These are phyloP conservation scores for Calonectris borealis DNA, from an alignment of 2,113 vertebrate species.

Conservation along the genomic window DNA sequence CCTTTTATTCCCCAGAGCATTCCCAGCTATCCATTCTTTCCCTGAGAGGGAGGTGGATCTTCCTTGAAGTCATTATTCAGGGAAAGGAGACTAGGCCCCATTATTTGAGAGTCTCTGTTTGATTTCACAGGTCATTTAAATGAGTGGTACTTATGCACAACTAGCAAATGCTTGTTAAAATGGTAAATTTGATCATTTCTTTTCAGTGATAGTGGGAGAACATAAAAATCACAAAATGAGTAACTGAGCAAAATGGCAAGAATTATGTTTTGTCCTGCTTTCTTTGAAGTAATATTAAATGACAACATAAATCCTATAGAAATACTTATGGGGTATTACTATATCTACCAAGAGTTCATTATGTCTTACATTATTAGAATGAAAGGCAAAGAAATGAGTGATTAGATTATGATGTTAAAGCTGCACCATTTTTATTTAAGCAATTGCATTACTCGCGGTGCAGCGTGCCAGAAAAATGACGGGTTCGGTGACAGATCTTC, in stretches of 20 bases:
- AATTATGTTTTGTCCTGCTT: slow-evolving; percentile 9
- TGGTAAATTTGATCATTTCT: slow-evolving; percentile 42
- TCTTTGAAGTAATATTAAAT: slow-evolving; percentile 49
- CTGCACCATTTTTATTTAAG: slow-evolving; percentile 43
- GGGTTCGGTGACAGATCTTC: not conserved
- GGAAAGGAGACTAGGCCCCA: slow-evolving; percentile 20
- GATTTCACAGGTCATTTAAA: slow-evolving; percentile 60
- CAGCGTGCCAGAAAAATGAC: slow-evolving; percentile 16
- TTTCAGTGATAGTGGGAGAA: slow-evolving; percentile 18
- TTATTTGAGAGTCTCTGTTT: slow-evolving; percentile 43
- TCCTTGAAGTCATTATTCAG: slow-evolving; percentile 67
- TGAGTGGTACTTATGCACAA: slow-evolving; percentile 21
- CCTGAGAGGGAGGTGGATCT: slow-evolving; percentile 50
- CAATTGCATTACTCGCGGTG: not conserved
- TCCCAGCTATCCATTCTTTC: slow-evolving; percentile 56
- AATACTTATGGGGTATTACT: not conserved
- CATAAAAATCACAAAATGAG: not conserved
- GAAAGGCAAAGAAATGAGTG: slow-evolving; percentile 38
- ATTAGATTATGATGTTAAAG: slow-evolving; percentile 34
- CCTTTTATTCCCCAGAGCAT: slow-evolving; percentile 62
- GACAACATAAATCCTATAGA: slow-evolving; percentile 40
- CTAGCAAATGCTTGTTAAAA: slow-evolving; percentile 54
- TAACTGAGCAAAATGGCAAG: not conserved
- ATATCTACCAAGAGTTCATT: slow-evolving; percentile 25
- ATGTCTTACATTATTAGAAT: slow-evolving; percentile 28